Percentiles rank a stretch among this genome's conserved stretches.
Conservation (phyloP, 1,140 invertebrate genomes). For the Ditylenchus dipsaci region DNA sequence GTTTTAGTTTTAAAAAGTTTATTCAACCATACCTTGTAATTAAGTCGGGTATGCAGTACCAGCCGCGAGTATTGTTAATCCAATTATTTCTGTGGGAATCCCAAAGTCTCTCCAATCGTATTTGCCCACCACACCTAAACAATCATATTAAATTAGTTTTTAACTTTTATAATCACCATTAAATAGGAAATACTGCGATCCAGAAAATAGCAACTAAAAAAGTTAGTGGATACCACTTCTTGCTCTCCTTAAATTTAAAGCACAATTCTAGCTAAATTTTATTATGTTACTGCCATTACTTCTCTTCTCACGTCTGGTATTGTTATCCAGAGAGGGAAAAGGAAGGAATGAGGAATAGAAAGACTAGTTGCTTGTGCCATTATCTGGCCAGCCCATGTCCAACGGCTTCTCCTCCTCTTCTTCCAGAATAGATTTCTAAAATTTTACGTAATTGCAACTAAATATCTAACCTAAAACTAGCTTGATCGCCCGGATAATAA, state of each 20-base stretch:
- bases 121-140: constrained; percentile 59
- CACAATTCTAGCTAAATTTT: neutral
- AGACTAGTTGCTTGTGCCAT: constrained; percentile 78
- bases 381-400: constrained; percentile 67
- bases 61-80: constrained; percentile 62
- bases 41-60: constrained; percentile 63
- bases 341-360: constrained; percentile 82
- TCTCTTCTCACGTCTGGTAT: constrained; percentile 44
- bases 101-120: constrained; percentile 59
- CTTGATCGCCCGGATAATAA: too few relatives aligned
- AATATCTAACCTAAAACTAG: neutral
- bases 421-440: constrained; percentile 38
- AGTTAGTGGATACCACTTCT: constrained; percentile 6
- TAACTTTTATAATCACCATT: constrained; percentile 66
- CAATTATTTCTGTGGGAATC: constrained; percentile 60
- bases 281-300: constrained; percentile 53
- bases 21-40: constrained; percentile 59
- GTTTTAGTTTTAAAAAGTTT: neutral
- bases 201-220: constrained; percentile 69
- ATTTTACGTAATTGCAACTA: neutral
- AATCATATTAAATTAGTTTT: neutral
- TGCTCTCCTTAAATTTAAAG: neutral
- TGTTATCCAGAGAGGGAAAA: constrained; percentile 89
- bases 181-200: constrained; percentile 62
- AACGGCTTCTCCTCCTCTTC: constrained; percentile 63